A percentile compares a stretch with the other conserved stretches of the same genome.
phyloP scores from a whole-genome alignment of 2,113 vertebrate species.

The Osmerus mordax region DNA sequence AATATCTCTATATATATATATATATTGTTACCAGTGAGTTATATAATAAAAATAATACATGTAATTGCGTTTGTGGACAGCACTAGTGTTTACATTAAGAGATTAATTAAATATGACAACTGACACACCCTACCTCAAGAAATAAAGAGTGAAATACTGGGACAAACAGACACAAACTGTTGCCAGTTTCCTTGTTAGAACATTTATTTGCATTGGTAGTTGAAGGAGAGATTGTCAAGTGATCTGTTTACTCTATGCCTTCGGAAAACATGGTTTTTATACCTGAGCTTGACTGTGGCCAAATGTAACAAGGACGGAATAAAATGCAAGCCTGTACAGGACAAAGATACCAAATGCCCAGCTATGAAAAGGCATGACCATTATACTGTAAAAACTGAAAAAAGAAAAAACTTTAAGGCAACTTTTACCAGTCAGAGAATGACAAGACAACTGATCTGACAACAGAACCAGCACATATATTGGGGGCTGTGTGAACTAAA shows the following conservation, averaged over 20 bases:
- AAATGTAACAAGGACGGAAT: conserved; percentile 24
- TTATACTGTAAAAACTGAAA: background rate
- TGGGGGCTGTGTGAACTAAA: background rate
- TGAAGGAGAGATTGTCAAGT: conserved; percentile 38
- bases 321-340: conserved; percentile 27
- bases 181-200: background rate
- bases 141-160: background rate
- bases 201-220: conserved; percentile 46
- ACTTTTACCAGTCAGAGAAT: conserved; percentile 28
- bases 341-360: background rate
- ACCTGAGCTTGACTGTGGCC: conserved; percentile 49
- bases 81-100: too few species aligned
- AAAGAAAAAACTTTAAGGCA: conserved; percentile 44
- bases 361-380: background rate
- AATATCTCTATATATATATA: too few species aligned
- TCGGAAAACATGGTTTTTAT: conserved; percentile 21
- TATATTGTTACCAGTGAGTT: too few species aligned
- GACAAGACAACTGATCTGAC: conserved; percentile 12
- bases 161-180: background rate
- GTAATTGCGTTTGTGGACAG: too few species aligned
- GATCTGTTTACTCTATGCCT: background rate
- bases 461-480: conserved; percentile 13
- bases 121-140: background rate
- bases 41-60: too few species aligned
- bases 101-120: background rate